Conservation (phyloP, 2,797 vertebrate genomes). For the Lutjanus argentimaculatus region DNA sequence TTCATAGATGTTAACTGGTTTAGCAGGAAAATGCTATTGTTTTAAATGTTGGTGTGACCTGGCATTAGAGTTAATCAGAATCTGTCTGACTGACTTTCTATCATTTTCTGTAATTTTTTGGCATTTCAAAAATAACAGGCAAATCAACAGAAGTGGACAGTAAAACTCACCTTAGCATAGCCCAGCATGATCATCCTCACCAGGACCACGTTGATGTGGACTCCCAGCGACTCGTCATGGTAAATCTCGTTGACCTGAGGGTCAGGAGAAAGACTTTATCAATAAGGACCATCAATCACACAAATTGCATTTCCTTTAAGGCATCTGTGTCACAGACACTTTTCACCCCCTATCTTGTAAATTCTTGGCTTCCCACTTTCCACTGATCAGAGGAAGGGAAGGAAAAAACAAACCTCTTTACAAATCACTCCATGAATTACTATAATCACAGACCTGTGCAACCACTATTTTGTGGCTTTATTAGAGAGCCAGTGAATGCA, state of each 20-base stretch:
- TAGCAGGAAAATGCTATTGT: no score
- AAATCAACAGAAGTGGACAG: not conserved
- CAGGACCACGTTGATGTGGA: constrained; percentile 97
- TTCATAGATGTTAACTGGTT: no score
- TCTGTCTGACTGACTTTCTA: no score
- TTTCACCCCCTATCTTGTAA: not conserved
- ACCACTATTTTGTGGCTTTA: not conserved
- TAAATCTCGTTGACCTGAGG: constrained; percentile 98
- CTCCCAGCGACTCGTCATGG: constrained; percentile 95
- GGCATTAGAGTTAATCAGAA: no score
- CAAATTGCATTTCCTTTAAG: not conserved
- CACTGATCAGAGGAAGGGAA: not conserved
- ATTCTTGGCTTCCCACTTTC: not conserved
- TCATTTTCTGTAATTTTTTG: not conserved
- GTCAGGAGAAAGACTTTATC: not conserved
- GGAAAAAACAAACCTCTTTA: not conserved
- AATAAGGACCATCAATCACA: not conserved
- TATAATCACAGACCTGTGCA: constrained; percentile 37
- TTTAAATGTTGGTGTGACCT: no score
- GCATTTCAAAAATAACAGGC: not conserved
- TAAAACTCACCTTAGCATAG: constrained; percentile 92
- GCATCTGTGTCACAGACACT: not conserved
- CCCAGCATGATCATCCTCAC: constrained; percentile 99
- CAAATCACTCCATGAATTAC: not conserved
- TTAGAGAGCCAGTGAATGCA: constrained; percentile 7